phyloP scores from a whole-genome alignment of 2,113 vertebrate species.

The Plecotus auritus region DNA sequence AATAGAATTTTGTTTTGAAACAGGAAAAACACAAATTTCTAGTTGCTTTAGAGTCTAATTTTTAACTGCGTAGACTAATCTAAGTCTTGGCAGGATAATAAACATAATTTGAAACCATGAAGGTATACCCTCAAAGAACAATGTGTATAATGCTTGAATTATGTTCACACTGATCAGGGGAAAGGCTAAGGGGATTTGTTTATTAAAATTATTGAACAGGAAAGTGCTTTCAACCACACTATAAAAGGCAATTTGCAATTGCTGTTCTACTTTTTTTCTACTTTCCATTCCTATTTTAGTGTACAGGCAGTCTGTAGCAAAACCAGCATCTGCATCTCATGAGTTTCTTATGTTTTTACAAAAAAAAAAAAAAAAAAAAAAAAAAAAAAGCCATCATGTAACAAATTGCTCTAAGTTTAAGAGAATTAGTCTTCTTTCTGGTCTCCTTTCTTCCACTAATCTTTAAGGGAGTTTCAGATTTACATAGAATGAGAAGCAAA shows the following conservation, averaged over 20 bases:
- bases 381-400: not conserved
- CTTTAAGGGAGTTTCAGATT: not conserved
- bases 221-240: conserved; percentile 45
- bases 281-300: conserved; percentile 34
- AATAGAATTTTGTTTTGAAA: conserved; percentile 36
- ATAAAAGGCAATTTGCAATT: conserved; percentile 51
- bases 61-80: conserved; percentile 24
- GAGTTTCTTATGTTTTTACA: conserved; percentile 40
- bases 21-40: conserved; percentile 44
- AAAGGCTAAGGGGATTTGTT: not conserved
- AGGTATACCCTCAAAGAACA: conserved; percentile 36
- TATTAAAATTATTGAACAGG: conserved; percentile 64
- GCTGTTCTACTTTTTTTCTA: conserved; percentile 38
- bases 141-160: conserved; percentile 44
- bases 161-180: conserved; percentile 26
- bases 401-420: conserved; percentile 30
- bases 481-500: not conserved
- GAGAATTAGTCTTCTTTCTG: not conserved
- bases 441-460: not conserved
- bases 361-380: conserved; percentile 24
- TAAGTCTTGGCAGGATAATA: conserved; percentile 42
- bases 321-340: not conserved
- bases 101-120: conserved; percentile 45
- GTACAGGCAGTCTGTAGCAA: conserved; percentile 9
- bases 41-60: conserved; percentile 27